phyloP scores from a whole-genome alignment of 2,888 invertebrate genomes.

The Gymnosoma rotundatum region DNA sequence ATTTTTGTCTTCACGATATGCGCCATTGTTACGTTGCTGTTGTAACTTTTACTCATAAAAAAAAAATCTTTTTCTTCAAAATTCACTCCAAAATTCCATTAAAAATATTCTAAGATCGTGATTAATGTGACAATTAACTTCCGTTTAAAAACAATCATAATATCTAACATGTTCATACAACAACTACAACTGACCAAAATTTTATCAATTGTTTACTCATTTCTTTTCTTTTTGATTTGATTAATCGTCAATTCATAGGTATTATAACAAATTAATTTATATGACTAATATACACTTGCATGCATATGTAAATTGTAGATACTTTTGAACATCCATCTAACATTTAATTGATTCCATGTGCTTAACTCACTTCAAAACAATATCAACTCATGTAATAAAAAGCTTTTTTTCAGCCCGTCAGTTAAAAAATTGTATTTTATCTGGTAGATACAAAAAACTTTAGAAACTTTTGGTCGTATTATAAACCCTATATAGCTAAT shows the following conservation, averaged over 20 bases:
- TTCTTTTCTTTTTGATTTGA: too few species aligned
- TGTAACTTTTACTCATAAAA: too few species aligned
- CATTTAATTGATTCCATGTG: too few species aligned
- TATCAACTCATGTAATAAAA: not conserved
- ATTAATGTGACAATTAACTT: slow-evolving; percentile 54
- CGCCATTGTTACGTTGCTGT: too few species aligned
- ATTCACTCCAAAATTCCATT: slow-evolving; percentile 37
- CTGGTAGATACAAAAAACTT: not conserved
- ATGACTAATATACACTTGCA: too few species aligned
- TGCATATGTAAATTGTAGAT: too few species aligned
- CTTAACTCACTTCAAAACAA: too few species aligned
- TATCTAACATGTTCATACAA: not conserved
- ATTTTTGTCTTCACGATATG: too few species aligned
- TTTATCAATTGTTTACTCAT: not conserved
- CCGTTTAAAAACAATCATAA: slow-evolving; percentile 37
- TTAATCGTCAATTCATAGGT: too few species aligned
- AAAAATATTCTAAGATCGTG: slow-evolving; percentile 24
- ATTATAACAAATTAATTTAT: too few species aligned
- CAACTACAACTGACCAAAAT: not conserved
- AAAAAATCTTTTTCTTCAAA: not conserved
- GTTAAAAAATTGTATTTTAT: not conserved
- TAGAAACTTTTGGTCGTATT: not conserved
- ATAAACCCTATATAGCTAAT: not conserved
- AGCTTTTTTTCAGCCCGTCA: not conserved
- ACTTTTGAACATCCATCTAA: too few species aligned